Percentiles rank a stretch among this genome's conserved stretches.
These are phyloP conservation scores for Paratrypauchen microcephalus DNA, from an alignment of 2,797 vertebrate species.

Conservation along the genomic window DNA sequence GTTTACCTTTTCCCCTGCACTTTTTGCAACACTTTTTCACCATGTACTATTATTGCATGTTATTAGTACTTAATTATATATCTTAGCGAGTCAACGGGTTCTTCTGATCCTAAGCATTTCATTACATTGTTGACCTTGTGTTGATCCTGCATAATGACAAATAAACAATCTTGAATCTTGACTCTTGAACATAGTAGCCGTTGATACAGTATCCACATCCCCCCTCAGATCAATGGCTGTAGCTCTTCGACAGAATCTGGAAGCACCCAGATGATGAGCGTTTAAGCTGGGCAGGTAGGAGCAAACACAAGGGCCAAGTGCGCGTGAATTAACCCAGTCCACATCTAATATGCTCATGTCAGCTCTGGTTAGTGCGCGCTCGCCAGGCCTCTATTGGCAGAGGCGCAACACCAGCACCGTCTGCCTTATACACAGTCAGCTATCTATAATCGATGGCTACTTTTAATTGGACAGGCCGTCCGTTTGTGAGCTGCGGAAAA, in stretches of 20 bases:
- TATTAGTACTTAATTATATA: too few relatives aligned
- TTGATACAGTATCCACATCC: background rate
- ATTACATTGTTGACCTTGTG: too few relatives aligned
- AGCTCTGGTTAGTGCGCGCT: slow-evolving; percentile 89
- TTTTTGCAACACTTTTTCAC: too few relatives aligned
- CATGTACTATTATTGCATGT: too few relatives aligned
- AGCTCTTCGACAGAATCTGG: slow-evolving; percentile 87
- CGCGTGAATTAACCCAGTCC: slow-evolving; percentile 95
- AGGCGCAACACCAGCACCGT: slow-evolving; percentile 77
- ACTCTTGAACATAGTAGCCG: background rate
- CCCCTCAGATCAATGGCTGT: slow-evolving; percentile 84
- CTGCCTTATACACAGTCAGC: slow-evolving; percentile 70
- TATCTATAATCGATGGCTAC: slow-evolving; percentile 79
- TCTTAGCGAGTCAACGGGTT: too few relatives aligned
- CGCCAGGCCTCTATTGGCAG: slow-evolving; percentile 84
- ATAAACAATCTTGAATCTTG: too few relatives aligned
- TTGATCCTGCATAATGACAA: too few relatives aligned
- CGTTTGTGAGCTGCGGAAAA: slow-evolving; percentile 55
- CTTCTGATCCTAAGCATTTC: too few relatives aligned
- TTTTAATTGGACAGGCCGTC: slow-evolving; percentile 75
- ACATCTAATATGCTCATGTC: slow-evolving; percentile 94
- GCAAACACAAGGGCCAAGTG: slow-evolving; percentile 92
- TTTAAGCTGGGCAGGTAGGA: slow-evolving; percentile 92
- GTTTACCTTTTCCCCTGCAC: too few relatives aligned
- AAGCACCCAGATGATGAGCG: slow-evolving; percentile 94